Evolutionary conservation across 92 coral and sea anemone genomes (phyloP), one percentile per base, ranked within the genome.

Genomic region (Micromussa lordhowensis): DNA sequence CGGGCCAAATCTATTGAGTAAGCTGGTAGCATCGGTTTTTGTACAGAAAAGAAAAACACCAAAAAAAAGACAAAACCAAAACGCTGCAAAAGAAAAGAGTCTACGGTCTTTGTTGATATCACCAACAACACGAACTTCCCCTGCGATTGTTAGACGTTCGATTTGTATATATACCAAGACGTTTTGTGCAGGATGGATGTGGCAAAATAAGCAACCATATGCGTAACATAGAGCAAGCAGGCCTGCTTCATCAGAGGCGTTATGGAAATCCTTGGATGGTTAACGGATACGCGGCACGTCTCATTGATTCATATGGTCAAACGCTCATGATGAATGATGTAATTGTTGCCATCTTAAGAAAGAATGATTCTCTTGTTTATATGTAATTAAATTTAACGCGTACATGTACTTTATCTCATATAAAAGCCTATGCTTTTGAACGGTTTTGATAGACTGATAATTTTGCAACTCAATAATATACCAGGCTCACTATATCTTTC

Each of bases 201-300:
- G 26, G 53, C 0, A 34, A 35, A 32, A 34, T 34, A 73, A 73
- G n/a, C 51, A 34, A 31, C n/a, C 24, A 73, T 17, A 36, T 73
- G 77, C 53, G 51, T 4, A 35, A 32, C 28, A 34, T 32, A 36
- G 48, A 73, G 24, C 77, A 73, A 64, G 69, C 69, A 12, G 0
- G 16, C 13, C 69, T 64, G 0, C 8, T 64, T 0, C 15, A 64
- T 8, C 69, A 64, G 21, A 73, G 28, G 48, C 77, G 77, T 34
- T 73, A 73, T 34, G 77, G 77, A 19, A 34, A 73, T 34, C 77
- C 77, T 16, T 73, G 77, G 77, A 73, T 73, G 77, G 14, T 14
- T 0, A 73, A 73, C 19, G 77, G 77, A 16, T 73, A 73, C 11
- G 26, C 51, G 15, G 13, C 77, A 73, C 77, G 53, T 35, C 24